Base-by-base conservation (phyloP, 2,113 vertebrate species). In the Paradisaea rubra region DNA sequence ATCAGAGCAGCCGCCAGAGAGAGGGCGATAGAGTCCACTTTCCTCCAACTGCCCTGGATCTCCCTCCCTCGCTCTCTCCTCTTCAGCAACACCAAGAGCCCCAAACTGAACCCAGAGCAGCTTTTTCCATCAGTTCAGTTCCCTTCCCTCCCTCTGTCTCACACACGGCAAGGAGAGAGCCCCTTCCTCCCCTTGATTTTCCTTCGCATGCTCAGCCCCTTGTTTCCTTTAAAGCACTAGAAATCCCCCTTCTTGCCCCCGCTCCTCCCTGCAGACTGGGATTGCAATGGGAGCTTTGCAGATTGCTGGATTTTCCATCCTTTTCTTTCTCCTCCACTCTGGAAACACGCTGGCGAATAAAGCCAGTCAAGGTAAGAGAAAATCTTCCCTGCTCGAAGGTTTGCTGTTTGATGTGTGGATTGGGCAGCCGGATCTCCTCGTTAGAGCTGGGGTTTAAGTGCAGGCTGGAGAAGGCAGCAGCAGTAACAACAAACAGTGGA, bases 361-460 rank as follows among this genome's bases (percentile, higher is more conserved):
- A 98, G 97, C 97, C 94, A 93, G 97, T 94, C 99, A 98, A 98
- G 99, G 99, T 99, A 99, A 99, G 98, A 86, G 70, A 77, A 86
- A 88, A 89, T 45, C 83, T 85, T 74, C 89, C 82, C 88, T 50
- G 73, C 70, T 93, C 27, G 6, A 68, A 81, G 91, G 84, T 74
- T 91, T 94, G 91, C 92, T 91, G 69, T 93, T 73, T 33, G 87
- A 88, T 86, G 81, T 57, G 91, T 64, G 89, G 13, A 4, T 54
- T 41, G 37, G 87, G 93, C 87, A 77, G 91, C 83, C 20, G 31
- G 86, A 89, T 89, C 92, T 93, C 81, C 65, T 94, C 88, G 52
- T 72, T 37, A 30, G 54, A 33, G 35, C 87, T 89, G 91, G 93
- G 83, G 4, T 77, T 89, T 90, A 56, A 77, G 31, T 13, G 61